A percentile compares a stretch with the other conserved stretches of the same genome.
Evolutionary conservation across 2,797 vertebrate species (phyloP).

Genomic region (Pipistrellus kuhlii): DNA sequence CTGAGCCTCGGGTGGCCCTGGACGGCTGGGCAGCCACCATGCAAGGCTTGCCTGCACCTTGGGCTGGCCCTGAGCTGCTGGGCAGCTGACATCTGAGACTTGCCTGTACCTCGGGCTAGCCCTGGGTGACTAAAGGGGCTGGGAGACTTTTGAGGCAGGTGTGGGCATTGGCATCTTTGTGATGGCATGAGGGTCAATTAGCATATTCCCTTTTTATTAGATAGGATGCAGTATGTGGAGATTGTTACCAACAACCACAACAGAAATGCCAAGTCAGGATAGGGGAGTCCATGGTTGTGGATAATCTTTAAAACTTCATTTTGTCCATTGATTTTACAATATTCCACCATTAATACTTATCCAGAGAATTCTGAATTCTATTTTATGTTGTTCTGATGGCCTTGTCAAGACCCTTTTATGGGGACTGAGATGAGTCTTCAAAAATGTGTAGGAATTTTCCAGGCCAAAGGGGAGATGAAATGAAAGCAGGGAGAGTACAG

Average conservation of each 20-base stretch:
- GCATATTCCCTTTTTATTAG: too few relatives aligned
- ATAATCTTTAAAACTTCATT: conserved; percentile 28
- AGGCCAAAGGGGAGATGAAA: background rate
- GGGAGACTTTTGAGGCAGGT: too few relatives aligned
- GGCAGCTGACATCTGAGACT: too few relatives aligned
- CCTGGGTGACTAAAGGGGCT: too few relatives aligned
- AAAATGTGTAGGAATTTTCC: conserved; percentile 3
- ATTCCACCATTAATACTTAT: background rate
- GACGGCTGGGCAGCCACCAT: too few relatives aligned
- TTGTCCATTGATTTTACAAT: conserved; percentile 2
- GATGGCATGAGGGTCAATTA: too few relatives aligned
- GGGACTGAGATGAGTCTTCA: background rate
- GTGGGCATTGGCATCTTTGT: too few relatives aligned
- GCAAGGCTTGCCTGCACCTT: too few relatives aligned
- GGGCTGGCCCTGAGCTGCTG: too few relatives aligned
- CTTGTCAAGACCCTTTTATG: background rate
- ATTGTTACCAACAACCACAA: background rate
- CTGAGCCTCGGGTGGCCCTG: too few relatives aligned
- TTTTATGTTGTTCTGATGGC: background rate
- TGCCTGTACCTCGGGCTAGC: too few relatives aligned
- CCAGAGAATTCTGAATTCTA: conserved; percentile 24
- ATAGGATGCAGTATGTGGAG: background rate
- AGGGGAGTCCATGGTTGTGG: background rate
- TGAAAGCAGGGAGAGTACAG: background rate
- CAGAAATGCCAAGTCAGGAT: background rate